phyloP scores from a whole-genome alignment of 2,113 vertebrate species.

The Myocastor coypus region DNA sequence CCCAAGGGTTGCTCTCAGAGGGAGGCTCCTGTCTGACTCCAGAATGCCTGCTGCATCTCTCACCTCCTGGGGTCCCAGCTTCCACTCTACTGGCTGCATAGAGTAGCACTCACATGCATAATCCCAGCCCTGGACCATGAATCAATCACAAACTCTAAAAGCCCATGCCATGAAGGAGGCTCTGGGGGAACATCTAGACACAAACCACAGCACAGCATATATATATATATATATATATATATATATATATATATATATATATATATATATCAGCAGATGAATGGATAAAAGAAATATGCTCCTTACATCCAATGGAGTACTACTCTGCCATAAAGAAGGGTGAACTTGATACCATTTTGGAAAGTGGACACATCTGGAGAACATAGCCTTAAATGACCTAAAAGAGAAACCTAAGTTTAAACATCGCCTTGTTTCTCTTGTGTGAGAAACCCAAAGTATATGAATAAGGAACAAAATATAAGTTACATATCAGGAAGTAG shows the following conservation, averaged over 20 bases:
- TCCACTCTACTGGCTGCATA: accelerated
- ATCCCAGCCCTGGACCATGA: too few relatives aligned
- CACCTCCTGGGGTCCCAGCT: background rate
- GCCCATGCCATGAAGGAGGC: too few relatives aligned
- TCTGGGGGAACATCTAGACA: too few relatives aligned
- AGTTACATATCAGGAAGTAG: background rate
- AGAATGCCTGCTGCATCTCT: background rate
- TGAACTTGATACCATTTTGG: background rate
- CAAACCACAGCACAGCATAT: background rate
- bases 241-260: too few relatives aligned
- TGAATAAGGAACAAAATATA: background rate
- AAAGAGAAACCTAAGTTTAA: background rate
- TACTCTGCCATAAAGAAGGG: background rate
- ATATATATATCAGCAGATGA: background rate
- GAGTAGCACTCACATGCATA: too few relatives aligned
- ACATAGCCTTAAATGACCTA: background rate
- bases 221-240: too few relatives aligned
- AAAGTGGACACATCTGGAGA: background rate
- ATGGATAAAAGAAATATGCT: background rate
- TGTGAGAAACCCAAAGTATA: background rate
- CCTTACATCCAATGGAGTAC: background rate
- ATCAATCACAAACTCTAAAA: too few relatives aligned
- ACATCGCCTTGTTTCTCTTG: background rate
- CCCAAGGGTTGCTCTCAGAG: too few relatives aligned
- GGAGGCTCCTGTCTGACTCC: background rate